A percentile compares a stretch with the other conserved stretches of the same genome.
phyloP scores from a whole-genome alignment of 1,140 invertebrate genomes.

The Penaeus indicus region DNA sequence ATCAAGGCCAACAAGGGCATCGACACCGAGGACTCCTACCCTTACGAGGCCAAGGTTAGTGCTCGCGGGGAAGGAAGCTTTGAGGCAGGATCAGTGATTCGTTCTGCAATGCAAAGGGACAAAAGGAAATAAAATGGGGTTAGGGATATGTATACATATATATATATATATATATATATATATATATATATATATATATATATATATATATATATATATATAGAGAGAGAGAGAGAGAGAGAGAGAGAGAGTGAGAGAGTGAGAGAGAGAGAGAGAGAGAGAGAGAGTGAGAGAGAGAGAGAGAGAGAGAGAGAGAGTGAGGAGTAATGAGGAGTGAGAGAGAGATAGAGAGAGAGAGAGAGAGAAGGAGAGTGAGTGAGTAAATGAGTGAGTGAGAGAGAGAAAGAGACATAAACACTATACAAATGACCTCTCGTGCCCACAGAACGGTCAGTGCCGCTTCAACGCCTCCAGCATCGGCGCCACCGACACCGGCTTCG shows the following conservation, averaged over 20 bases:
- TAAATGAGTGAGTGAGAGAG: no score
- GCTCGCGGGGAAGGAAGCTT: conserved; percentile 66
- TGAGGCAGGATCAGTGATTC: background rate
- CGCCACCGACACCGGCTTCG: conserved; percentile 85
- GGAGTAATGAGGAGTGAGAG: no score
- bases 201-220: background rate
- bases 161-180: no score
- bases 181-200: no score
- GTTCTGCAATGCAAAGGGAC: background rate
- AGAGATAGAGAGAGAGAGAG: no score
- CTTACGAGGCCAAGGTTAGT: conserved; percentile 81
- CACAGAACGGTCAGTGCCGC: conserved; percentile 74
- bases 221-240: no score
- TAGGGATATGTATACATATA: no score
- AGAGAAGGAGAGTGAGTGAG: no score
- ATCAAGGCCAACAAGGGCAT: conserved; percentile 82
- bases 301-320: no score
- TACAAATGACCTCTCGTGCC: background rate
- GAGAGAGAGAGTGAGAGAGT: no score
- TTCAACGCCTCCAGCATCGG: conserved; percentile 81
- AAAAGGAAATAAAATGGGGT: background rate
- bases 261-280: no score
- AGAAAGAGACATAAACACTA: background rate
- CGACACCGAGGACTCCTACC: conserved; percentile 93
- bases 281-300: no score